Evolutionary conservation across 2,888 invertebrate species (phyloP), one percentile per base, ranked within the genome.

Genomic region (Tortrix viridana): DNA sequence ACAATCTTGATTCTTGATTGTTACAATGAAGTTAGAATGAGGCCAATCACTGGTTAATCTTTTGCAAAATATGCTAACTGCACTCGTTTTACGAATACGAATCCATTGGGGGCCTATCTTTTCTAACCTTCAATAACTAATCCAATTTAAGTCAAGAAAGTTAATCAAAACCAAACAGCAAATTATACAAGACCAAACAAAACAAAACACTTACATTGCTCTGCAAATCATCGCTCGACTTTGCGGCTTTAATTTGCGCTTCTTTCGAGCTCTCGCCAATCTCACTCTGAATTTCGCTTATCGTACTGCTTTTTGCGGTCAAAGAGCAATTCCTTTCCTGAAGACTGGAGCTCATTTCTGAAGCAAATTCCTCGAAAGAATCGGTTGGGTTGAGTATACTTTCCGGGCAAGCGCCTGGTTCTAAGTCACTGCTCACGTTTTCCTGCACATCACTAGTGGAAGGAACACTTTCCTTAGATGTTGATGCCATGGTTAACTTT

Each of bases 341-440:
- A 54, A 95, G 92, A 75, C 94, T 94, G 9, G 94, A 93, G 74
- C 93, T 94, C 93, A 95, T 94, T 77, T 94, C 94, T 9, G 89
- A 88, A 47, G 94, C 95, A 72, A 95, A 94, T 71, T 95, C 95
- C 70, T 95, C 95, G 72, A 95, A 94, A 19, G 94, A 94, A 81
- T 95, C 95, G 6, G 95, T 94, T 1, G 95, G 94, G 56, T 96
- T 94, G 44, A 96, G 86, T 81, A 96, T 94, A 73, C 95, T 94
- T 79, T 95, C 96, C 3, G 80, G 76, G 69, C 91, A 92, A 32
- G 90, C 90, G 4, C 92, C 92, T 7, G 92, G 92, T 71, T 89
- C 91, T 20, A 91, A 69, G 32, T 85, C 86, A 67, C 80, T 79
- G 12, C 82, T 68, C 9, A 77, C 77, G 61, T 76, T 80, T 41